Evolutionary conservation across 1,140 invertebrate genomes (phyloP).

Genomic region (Eupristina koningsbergeri): DNA sequence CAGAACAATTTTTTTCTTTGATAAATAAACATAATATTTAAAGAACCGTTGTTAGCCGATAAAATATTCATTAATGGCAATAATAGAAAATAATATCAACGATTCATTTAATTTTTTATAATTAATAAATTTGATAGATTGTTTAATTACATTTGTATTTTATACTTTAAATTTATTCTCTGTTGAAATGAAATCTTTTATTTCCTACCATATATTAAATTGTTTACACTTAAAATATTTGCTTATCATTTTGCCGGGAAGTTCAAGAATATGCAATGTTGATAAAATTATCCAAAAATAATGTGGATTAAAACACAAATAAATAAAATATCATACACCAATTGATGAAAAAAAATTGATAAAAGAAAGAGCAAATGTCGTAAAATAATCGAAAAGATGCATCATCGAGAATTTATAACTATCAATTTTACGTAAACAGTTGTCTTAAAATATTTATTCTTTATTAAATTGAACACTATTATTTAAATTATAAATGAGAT

Average conservation of each 20-base stretch:
- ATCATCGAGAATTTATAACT: conserved; percentile 18
- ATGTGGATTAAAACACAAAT: conserved; percentile 27
- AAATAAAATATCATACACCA: conserved; percentile 17
- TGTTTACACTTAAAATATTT: background rate
- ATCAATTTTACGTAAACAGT: conserved; percentile 16
- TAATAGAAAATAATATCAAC: background rate
- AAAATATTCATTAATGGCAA: background rate
- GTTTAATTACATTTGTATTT: background rate
- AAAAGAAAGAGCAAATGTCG: conserved; percentile 32
- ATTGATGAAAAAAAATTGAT: conserved; percentile 5
- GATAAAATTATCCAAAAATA: conserved; percentile 38
- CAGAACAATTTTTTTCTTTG: no score
- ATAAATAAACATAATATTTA: no score
- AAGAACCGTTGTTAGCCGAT: background rate
- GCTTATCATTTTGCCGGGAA: conserved; percentile 6
- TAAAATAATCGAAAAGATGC: background rate
- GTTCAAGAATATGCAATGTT: conserved; percentile 13
- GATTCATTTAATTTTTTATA: background rate
- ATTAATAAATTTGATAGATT: background rate
- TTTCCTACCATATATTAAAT: background rate
- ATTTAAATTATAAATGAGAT: background rate
- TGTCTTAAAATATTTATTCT: background rate
- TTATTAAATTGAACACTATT: background rate
- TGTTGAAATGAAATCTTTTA: background rate
- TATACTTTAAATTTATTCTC: background rate